phyloP scores from a whole-genome alignment of 2,797 vertebrate species.

The Galaxias olidus region DNA sequence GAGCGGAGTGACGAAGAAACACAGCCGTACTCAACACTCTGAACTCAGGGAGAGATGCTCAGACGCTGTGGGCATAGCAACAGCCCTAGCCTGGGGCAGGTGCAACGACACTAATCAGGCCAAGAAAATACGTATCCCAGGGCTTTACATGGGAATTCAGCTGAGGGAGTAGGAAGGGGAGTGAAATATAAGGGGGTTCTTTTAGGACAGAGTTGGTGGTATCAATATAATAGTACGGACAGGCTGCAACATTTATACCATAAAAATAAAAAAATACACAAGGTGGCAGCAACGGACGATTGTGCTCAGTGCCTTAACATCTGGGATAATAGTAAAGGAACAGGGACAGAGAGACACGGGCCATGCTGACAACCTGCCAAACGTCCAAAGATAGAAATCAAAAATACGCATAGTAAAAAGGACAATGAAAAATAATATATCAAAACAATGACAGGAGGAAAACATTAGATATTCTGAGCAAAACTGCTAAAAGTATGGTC shows the following conservation, averaged over 20 bases:
- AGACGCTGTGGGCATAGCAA: no score
- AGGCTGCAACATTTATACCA: not conserved
- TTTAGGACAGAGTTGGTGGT: constrained; percentile 15
- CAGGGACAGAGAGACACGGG: constrained; percentile 21
- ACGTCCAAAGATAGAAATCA: constrained; percentile 25
- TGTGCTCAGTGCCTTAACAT: not conserved
- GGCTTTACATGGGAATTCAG: not conserved
- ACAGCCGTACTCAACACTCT: constrained; percentile 62
- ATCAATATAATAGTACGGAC: constrained; percentile 5
- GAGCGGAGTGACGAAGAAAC: constrained; percentile 48
- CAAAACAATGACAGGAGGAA: constrained; percentile 47
- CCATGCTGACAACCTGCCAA: constrained; percentile 30
- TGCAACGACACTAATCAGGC: no score
- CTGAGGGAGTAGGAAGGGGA: not conserved
- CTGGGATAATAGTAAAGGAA: not conserved
- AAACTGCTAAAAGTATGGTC: constrained; percentile 63
- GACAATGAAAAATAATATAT: constrained; percentile 29
- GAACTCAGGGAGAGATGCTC: not conserved
- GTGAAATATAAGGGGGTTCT: not conserved
- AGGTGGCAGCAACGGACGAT: not conserved
- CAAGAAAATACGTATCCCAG: no score
- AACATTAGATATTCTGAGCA: constrained; percentile 61
- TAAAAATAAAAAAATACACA: not conserved
- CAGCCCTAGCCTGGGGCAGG: no score
- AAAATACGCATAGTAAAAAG: constrained; percentile 40